These are phyloP conservation scores for Chrysemys picta DNA, from an alignment of 2,113 vertebrate species.

Conservation along the genomic window DNA sequence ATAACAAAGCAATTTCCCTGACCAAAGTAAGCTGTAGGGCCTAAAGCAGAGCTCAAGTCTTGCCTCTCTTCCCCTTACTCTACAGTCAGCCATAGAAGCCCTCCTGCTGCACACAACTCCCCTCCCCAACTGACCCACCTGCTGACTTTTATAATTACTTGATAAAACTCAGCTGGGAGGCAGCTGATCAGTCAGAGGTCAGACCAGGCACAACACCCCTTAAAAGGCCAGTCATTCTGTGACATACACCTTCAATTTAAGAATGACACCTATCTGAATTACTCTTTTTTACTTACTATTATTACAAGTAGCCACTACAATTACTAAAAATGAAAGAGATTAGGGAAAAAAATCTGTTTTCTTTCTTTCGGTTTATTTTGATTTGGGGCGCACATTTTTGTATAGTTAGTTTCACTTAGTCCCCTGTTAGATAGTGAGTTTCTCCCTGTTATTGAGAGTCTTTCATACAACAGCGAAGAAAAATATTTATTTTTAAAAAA, in stretches of 20 bases:
- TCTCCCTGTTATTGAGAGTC: rapidly evolving
- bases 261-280: background rate
- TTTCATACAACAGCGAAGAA: background rate
- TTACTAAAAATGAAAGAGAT: background rate
- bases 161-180: too few species aligned
- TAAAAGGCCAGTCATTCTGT: too few species aligned
- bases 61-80: too few species aligned
- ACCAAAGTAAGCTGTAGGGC: too few species aligned
- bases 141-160: too few species aligned
- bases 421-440: background rate
- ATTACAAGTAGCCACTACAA: background rate
- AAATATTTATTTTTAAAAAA: background rate
- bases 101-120: too few species aligned
- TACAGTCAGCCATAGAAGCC: too few species aligned
- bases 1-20: too few species aligned
- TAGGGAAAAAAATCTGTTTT: background rate
- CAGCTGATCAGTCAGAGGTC: too few species aligned
- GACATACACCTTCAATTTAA: background rate
- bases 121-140: too few species aligned
- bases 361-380: background rate
- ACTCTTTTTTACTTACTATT: background rate
- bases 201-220: too few species aligned
- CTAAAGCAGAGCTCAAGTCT: too few species aligned
- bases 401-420: background rate
- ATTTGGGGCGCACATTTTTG: rapidly evolving